Conservation (phyloP, 1,140 invertebrate genomes). For the Drosophila busckii region DNA sequence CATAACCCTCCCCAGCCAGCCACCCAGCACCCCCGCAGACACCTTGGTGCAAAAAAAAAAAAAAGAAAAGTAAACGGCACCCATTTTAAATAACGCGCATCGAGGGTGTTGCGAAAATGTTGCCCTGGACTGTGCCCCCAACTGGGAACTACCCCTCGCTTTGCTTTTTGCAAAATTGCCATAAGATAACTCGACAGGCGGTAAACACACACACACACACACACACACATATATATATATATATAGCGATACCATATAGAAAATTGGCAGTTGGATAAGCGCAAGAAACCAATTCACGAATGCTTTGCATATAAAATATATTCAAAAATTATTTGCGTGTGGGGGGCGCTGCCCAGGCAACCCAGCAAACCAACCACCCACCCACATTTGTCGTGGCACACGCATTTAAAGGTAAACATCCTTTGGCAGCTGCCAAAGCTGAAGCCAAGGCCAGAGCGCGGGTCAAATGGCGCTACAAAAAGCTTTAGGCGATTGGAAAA, state of each 20-base stretch:
- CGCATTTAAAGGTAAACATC: slow-evolving; percentile 74
- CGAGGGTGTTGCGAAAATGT: slow-evolving; percentile 62
- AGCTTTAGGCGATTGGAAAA: slow-evolving; percentile 23
- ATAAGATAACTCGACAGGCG: slow-evolving; percentile 71
- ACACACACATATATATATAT: slow-evolving; percentile 18
- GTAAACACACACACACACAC: slow-evolving; percentile 27
- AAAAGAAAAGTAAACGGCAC: slow-evolving; percentile 43
- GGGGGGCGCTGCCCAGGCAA: slow-evolving; percentile 56
- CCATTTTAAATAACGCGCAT: slow-evolving; percentile 67
- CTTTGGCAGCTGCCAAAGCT: slow-evolving; percentile 45
- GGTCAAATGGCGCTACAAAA: slow-evolving; percentile 54
- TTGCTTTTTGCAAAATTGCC: slow-evolving; percentile 55
- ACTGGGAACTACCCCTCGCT: not conserved
- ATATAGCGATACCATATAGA: slow-evolving; percentile 48
- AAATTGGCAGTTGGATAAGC: slow-evolving; percentile 78
- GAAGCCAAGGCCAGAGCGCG: slow-evolving; percentile 24
- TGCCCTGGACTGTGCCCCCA: slow-evolving; percentile 27
- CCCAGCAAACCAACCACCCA: slow-evolving; percentile 11
- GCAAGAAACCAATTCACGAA: slow-evolving; percentile 78
- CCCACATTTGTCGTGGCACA: slow-evolving; percentile 37
- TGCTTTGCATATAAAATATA: slow-evolving; percentile 78
- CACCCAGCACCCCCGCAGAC: not conserved
- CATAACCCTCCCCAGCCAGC: slow-evolving; percentile 3
- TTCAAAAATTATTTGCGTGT: slow-evolving; percentile 68
- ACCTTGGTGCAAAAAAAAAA: slow-evolving; percentile 29